Base-by-base conservation (phyloP, 1,140 invertebrate species). In the Galleria mellonella region DNA sequence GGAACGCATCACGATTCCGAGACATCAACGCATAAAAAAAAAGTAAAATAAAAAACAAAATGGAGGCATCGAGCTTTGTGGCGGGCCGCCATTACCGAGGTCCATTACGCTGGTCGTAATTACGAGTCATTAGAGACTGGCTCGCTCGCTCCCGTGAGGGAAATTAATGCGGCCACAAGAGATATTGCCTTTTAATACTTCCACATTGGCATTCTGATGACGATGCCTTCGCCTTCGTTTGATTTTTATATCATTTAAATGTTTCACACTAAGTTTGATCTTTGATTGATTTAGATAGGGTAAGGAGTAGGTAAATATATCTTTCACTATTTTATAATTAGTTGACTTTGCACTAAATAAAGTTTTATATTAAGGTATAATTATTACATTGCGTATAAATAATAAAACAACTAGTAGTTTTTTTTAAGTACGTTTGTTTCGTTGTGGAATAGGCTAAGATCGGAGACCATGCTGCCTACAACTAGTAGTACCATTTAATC, bases 181-280 rank as follows among this genome's bases (percentile, higher is more conserved):
- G 58, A 64, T 78, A 72, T 71, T 70, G 67, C 59, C 67, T 77
- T 77, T 77, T 74, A 77, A 77, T 77, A 73, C 69, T 62, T 53
- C 47, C 11, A 38, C 47, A 50, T 53, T 51, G 54, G 44, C 54
- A 51, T 57, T 43, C 53, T 40, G 42, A 36, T 46, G 38, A 31
- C n/a, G 27, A 36, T 46, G 38, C 35, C n/a, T 30, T 13, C 55
- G 56, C 51, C 49, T 55, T 17, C 45, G 31, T 15, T 37, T n/a
- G 35, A 17, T n/a, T 37, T 37, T 37, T 37, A 37, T 8, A 37
- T 37, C 35, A 37, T 37, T 37, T 37, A 15, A 12, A 37, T 37
- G 35, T 9, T 37, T 17, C 13, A 17, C 35, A 15, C 9, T 15
- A 37, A 35, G 7, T 32, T 1, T n/a, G 10, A 35, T 43, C 43